These are phyloP conservation scores for Proteles cristata DNA, from an alignment of 2,113 vertebrate genomes.

Conservation along the genomic window DNA sequence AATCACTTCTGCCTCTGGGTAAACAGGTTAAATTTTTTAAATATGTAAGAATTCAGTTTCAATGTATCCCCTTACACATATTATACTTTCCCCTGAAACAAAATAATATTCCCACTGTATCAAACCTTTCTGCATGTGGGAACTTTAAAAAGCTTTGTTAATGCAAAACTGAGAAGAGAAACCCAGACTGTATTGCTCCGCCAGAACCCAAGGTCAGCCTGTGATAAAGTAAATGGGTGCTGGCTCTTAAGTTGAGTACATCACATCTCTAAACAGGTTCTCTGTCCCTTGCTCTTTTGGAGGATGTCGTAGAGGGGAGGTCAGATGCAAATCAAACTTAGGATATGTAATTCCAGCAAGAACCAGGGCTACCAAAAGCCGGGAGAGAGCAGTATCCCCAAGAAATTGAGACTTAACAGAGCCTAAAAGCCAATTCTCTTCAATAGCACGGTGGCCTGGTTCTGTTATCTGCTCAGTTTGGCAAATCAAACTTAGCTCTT, in stretches of 20 bases:
- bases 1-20: slow-evolving; percentile 60
- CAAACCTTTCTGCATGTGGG: not conserved
- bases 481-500: slow-evolving; percentile 8
- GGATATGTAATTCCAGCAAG: slow-evolving; percentile 13
- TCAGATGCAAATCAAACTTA: slow-evolving; percentile 19
- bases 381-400: not conserved
- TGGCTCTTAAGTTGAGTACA: not conserved
- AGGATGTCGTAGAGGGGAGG: not conserved
- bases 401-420: not conserved
- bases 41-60: slow-evolving; percentile 62
- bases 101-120: slow-evolving; percentile 17
- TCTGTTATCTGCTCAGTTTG: not conserved
- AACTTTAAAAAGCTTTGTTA: not conserved
- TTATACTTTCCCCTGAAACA: slow-evolving; percentile 37
- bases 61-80: slow-evolving; percentile 52
- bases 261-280: not conserved
- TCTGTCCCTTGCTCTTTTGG: not conserved
- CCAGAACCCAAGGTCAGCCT: not conserved
- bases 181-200: not conserved
- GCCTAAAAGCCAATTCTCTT: slow-evolving; percentile 23
- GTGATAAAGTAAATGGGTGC: not conserved
- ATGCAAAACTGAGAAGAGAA: slow-evolving; percentile 33
- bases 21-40: slow-evolving; percentile 66
- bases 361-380: not conserved
- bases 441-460: not conserved